Evolutionary conservation across 2,888 invertebrate species (phyloP).

Genomic region (Amphimallon solstitiale): DNA sequence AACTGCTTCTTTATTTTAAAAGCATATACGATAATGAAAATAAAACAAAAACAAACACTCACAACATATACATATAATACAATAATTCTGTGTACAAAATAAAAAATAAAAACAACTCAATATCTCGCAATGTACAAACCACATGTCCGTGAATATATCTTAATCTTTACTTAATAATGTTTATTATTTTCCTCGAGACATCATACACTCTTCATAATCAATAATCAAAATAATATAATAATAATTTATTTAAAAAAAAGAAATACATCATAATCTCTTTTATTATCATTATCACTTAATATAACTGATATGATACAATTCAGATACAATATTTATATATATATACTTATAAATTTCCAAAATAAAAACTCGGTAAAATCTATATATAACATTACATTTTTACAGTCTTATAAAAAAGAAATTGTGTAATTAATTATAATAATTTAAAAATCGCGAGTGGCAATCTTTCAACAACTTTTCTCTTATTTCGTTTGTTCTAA

Average conservation of each 20-base stretch:
- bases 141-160: constrained; percentile 12
- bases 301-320: constrained; percentile 34
- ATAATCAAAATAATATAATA: constrained; percentile 19
- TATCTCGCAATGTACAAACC: constrained; percentile 19
- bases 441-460: constrained; percentile 19
- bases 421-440: not conserved
- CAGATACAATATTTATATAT: constrained; percentile 25
- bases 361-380: constrained; percentile 29
- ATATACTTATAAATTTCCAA: constrained; percentile 25
- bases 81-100: constrained; percentile 40
- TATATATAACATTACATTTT: constrained; percentile 29
- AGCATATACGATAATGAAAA: constrained; percentile 43
- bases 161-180: no score
- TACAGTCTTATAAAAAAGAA: constrained; percentile 33
- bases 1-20: constrained; percentile 35
- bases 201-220: constrained; percentile 8
- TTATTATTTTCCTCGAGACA: constrained; percentile 14
- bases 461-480: constrained; percentile 18
- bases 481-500: constrained; percentile 5
- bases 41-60: constrained; percentile 44
- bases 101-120: constrained; percentile 36
- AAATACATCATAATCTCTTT: constrained; percentile 15
- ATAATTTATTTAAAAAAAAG: constrained; percentile 28
- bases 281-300: constrained; percentile 31
- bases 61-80: constrained; percentile 47